Conservation (phyloP, 1,140 invertebrate species). For the Bombus superbus region DNA sequence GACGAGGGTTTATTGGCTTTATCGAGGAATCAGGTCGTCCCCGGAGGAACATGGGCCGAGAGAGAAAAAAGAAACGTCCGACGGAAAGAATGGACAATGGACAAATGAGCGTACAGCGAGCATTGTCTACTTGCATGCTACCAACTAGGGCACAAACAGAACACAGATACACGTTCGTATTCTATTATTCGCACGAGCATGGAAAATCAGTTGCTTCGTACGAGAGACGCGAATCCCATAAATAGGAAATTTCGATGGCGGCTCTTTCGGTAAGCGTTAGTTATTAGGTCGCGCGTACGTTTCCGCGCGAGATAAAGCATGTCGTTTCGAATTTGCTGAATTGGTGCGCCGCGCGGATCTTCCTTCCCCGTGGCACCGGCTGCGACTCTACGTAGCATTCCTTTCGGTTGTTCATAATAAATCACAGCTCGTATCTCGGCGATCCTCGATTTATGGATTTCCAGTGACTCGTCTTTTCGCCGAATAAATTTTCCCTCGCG, state of each 20-base stretch:
- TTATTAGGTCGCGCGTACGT: not conserved
- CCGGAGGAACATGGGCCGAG: constrained; percentile 6
- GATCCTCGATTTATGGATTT: constrained; percentile 47
- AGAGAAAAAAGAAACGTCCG: constrained; percentile 4
- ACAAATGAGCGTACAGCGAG: constrained; percentile 27
- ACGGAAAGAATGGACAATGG: constrained; percentile 26
- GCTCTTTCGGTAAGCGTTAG: not conserved
- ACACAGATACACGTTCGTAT: not conserved
- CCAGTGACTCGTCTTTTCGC: constrained; percentile 44
- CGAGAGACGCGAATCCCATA: not conserved
- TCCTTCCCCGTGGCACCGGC: too few species aligned
- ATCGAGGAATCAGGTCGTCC: constrained; percentile 57
- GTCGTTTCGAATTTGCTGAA: not conserved
- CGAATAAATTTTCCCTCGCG: constrained; percentile 41
- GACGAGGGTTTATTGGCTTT: constrained; percentile 76
- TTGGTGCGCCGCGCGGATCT: too few species aligned
- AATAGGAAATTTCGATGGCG: not conserved
- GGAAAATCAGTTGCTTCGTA: not conserved
- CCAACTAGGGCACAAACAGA: not conserved
- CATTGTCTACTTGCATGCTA: constrained; percentile 2
- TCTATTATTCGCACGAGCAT: not conserved
- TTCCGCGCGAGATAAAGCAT: not conserved
- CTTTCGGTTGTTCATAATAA: constrained; percentile 35
- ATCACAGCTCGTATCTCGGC: constrained; percentile 40
- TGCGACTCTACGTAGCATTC: not conserved